Conservation (phyloP, 2,888 invertebrate genomes). For the Cryptocheilus praepositus region DNA sequence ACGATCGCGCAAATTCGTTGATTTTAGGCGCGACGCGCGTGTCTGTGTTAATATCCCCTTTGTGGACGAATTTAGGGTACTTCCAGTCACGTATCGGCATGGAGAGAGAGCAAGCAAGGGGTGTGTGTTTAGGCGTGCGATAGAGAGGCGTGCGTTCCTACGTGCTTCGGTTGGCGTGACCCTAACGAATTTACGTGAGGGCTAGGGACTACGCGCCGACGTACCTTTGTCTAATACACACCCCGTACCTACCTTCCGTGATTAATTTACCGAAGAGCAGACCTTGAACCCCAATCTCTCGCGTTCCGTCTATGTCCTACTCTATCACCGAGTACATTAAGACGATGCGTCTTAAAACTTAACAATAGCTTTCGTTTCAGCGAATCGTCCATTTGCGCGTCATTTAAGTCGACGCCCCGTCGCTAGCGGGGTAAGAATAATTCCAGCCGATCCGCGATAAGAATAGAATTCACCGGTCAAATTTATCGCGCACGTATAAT, state of each 20-base stretch:
- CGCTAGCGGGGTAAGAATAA: too few species aligned
- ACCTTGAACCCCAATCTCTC: not conserved
- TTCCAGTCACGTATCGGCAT: constrained; percentile 10
- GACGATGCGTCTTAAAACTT: too few species aligned
- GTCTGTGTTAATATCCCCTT: constrained; percentile 8
- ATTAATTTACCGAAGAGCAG: constrained; percentile 35
- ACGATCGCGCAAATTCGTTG: constrained; percentile 36
- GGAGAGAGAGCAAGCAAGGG: constrained; percentile 5
- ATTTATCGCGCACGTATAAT: too few species aligned
- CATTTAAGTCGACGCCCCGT: too few species aligned
- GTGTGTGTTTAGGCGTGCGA: not conserved
- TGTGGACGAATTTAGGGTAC: constrained; percentile 34
- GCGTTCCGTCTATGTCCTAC: too few species aligned
- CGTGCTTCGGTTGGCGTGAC: constrained; percentile 36
- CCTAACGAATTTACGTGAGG: constrained; percentile 42
- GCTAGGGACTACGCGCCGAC: constrained; percentile 39
- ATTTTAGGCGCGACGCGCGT: not conserved
- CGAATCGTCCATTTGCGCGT: too few species aligned
- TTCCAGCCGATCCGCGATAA: too few species aligned
- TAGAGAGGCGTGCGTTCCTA: constrained; percentile 9
- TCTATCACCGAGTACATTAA: too few species aligned
- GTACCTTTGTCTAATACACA: constrained; percentile 10
- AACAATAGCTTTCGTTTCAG: too few species aligned
- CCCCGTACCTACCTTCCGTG: constrained; percentile 11
- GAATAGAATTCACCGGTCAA: too few species aligned